Evolutionary conservation across 2,888 invertebrate genomes (phyloP), one percentile per base, ranked within the genome.

Genomic region (Scaptomyza flava): DNA sequence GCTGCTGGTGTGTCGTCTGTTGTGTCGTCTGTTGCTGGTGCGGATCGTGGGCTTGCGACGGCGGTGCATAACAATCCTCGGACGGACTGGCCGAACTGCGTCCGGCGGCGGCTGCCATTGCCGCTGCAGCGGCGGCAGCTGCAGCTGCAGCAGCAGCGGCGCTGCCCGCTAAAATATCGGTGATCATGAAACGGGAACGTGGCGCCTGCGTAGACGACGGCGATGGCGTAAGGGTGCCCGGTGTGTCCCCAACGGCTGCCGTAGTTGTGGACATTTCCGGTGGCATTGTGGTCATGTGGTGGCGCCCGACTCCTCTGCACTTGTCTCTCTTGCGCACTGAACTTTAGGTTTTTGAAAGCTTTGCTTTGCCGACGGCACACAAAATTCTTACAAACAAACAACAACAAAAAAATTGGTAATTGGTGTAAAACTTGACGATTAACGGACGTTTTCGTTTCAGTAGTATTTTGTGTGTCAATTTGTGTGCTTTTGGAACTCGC

Each of bases 131-230:
- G 48, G 68, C 83, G 2, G 87, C 82, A 5, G 87, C 89, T 1
- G 90, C 91, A 3, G 90, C 51, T 11, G 51, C 90, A 4, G 89
- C 91, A 92, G 94, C 89, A 77, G 91, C 92, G 12, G 92, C 92
- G 58, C 93, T 93, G 53, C 94, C 94, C 54, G 94, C 95, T 79
- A 97, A 93, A 89, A 97, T 97, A 92, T 97, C 97, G 82, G 96
- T 97, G 93, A 97, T 97, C 96, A 97, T 97, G 93, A 97, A 97
- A 78, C 96, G 93, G 69, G 96, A 96, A 82, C 96, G 94, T 53
- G 95, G 94, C 77, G 95, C 94, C 70, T 82, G 87, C 79, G 91
- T 74, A 70, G 81, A 68, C 36, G 80, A 45, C 27, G 79, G 64
- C 45, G 73, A 66, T 34, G 81, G 66, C 57, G 71, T 74, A 30